Base-by-base conservation (phyloP, 2,797 vertebrate genomes). In the Malurus splendens region DNA sequence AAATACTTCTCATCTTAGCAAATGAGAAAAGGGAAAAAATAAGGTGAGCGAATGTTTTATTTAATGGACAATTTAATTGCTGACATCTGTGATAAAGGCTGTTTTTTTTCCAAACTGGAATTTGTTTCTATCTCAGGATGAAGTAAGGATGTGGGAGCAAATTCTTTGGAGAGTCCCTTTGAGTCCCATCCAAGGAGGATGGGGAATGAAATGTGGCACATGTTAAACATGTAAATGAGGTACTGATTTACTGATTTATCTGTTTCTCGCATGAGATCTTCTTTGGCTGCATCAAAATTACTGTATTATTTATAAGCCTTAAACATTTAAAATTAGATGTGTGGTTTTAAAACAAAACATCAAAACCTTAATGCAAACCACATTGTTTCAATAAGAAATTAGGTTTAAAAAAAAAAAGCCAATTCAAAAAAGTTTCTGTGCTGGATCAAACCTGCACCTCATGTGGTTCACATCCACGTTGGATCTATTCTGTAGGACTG, bases 351-450 rank as follows among this genome's bases (percentile, higher is more conserved):
- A 97, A 94, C 94, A 95, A 97, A 96, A 93, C 66, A 85, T 95
- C 95, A 93, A 94, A 91, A 92, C 93, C 90, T 95, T 96, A 95
- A 95, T 87, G 95, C 90, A 94, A 96, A 96, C 96, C 97, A 97
- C 94, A 95, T 94, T 96, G 95, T 94, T 95, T 95, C 94, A 93
- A 93, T 85, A 94, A 90, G 89, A 93, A 94, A 94, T 95, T 93
- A 93, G 87, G 83, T 93, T 94, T 11, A 55, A 90, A 90, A 82
- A 33, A 32, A 32, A 36, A 92, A 87, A 87, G 76, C 76, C 87
- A 87, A 95, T 94, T 91, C 70, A 89, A 33, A 94, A 86, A 86
- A 70, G 90, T 95, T 89, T 82, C 95, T 95, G 92, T 39, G 60
- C 84, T 92, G 87, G 76, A 94, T 94, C 92, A 94, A 94, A 95